A percentile compares a stretch with the other conserved stretches of the same genome.
phyloP scores from a whole-genome alignment of 2,113 vertebrate genomes.

The Urocynchramus pylzowi region DNA sequence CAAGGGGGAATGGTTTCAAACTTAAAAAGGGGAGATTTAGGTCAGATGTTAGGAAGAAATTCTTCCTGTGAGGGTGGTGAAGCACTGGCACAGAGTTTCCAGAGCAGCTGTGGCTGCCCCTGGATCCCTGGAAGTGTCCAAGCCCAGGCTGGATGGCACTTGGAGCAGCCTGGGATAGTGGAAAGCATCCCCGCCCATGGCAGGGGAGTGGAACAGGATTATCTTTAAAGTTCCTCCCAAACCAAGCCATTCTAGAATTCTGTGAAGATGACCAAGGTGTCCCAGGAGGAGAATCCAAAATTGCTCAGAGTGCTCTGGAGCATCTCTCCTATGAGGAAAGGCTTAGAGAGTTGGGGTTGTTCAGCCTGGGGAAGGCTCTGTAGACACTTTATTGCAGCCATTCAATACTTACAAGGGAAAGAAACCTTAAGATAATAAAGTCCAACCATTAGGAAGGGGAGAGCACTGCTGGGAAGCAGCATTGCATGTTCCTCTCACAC shows the following conservation, averaged over 20 bases:
- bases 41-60: neutral
- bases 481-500: fast-evolving
- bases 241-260: neutral
- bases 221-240: neutral
- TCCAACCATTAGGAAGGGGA: neutral
- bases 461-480: neutral
- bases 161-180: fast-evolving
- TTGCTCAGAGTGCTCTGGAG: neutral
- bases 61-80: fast-evolving
- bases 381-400: neutral
- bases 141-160: fast-evolving
- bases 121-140: fast-evolving
- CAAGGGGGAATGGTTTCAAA: neutral
- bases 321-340: neutral
- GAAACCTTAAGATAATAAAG: neutral
- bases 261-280: neutral
- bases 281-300: neutral
- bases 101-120: fast-evolving
- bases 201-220: neutral
- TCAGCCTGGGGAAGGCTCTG: neutral
- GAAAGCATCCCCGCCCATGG: neutral
- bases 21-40: neutral
- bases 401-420: neutral
- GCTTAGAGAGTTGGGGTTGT: neutral
- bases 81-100: fast-evolving